Evolutionary conservation across 2,888 invertebrate species (phyloP).

Genomic region (Apodemia duryi): DNA sequence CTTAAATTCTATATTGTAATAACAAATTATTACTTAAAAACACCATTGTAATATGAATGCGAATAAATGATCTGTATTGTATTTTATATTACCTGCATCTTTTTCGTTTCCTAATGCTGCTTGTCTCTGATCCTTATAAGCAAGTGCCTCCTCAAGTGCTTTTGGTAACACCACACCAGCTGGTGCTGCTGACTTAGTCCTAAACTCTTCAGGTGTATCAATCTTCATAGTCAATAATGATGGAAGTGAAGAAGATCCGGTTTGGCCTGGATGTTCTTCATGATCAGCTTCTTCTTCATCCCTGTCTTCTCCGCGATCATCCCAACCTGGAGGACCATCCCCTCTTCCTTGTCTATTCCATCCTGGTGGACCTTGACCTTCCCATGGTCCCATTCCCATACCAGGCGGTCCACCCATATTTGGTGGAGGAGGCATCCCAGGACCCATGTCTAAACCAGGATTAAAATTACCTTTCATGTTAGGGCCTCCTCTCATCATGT

Average conservation of each 20-base stretch:
- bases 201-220: conserved; percentile 81
- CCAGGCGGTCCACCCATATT: conserved; percentile 54
- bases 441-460: conserved; percentile 62
- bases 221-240: conserved; percentile 82
- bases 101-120: conserved; percentile 85
- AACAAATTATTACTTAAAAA: no score
- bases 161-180: conserved; percentile 86
- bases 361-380: conserved; percentile 53
- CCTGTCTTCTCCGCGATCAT: conserved; percentile 60
- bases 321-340: conserved; percentile 59
- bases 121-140: conserved; percentile 91
- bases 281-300: conserved; percentile 49
- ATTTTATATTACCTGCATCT: conserved; percentile 37
- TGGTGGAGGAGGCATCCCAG: conserved; percentile 66
- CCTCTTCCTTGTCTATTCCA: conserved; percentile 42
- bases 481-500: conserved; percentile 57
- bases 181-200: conserved; percentile 56
- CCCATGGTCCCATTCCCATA: conserved; percentile 55
- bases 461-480: conserved; percentile 53
- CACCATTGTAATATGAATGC: no score
- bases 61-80: no score
- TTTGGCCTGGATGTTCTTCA: conserved; percentile 34
- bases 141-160: conserved; percentile 93
- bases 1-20: no score
- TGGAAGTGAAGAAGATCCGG: conserved; percentile 58